Conservation (phyloP, 2,797 vertebrate species). For the Pogoniulus pusillus region DNA sequence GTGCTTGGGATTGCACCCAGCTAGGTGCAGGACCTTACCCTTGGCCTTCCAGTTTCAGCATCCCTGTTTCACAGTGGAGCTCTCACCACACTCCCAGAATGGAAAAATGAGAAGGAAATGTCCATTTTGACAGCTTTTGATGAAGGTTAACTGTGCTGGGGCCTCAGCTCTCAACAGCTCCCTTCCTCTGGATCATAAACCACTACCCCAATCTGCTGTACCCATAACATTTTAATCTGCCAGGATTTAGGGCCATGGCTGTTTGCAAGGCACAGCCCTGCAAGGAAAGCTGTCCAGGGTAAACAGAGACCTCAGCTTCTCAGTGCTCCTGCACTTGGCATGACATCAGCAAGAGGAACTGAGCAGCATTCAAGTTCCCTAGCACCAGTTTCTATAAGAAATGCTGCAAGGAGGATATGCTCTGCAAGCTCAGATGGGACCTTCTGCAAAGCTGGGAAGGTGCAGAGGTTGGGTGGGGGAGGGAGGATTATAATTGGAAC, state of each 20-base stretch:
- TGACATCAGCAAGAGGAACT: neutral
- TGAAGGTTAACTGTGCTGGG: neutral
- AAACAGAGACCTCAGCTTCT: conserved; percentile 25
- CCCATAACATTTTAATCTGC: neutral
- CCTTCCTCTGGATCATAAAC: neutral
- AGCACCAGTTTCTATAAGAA: neutral
- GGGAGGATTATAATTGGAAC: neutral
- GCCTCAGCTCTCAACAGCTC: neutral
- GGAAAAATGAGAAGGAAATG: neutral
- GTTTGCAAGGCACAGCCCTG: neutral
- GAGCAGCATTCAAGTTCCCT: neutral
- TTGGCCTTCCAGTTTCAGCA: neutral
- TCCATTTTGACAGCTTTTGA: neutral
- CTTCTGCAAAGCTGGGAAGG: neutral
- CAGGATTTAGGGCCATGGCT: neutral
- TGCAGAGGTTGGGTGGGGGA: no score
- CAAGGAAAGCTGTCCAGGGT: neutral
- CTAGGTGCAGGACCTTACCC: no score
- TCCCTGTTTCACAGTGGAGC: fast-evolving
- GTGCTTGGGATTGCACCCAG: no score
- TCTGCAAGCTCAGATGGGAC: neutral
- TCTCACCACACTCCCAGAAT: neutral
- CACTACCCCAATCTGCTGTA: neutral
- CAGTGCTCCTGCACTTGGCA: neutral
- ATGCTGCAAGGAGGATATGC: neutral